Base-by-base conservation (phyloP, 2,113 vertebrate genomes). In the Trematomus loennbergii region DNA sequence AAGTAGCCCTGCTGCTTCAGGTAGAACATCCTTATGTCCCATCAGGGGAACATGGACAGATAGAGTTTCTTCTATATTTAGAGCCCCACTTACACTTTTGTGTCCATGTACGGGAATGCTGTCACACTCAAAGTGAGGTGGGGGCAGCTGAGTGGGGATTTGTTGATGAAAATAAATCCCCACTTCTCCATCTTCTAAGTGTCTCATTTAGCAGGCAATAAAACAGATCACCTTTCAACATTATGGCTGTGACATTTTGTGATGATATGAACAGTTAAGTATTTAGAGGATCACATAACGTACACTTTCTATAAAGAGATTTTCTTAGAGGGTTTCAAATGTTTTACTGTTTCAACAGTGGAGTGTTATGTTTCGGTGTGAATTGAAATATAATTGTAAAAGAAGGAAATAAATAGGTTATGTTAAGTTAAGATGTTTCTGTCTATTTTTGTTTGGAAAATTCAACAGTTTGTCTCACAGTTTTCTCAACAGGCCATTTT, bases 101-200 rank as follows among this genome's bases (percentile, higher is more conserved):
- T 87, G 67, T 70, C 93, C 93, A 89, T 94, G 74, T 94, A 94
- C 40, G 93, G 95, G 68, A 82, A 85, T 79, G 69, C 63, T 58
- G 25, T 88, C 77, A 81, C 74, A 63, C 60, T 29, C 63, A 48
- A 45, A 54, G 64, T 22, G 43, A 48, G 49, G 18, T 43, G 12
- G 45, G 36, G 70, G 50, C 85, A 83, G 85, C 79, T 76, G 83
- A 78, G 61, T 53, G 69, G 59, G 61, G 78, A 76, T 78, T 87
- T 87, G 82, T 88, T 90, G 82, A 83, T 92, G 84, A 82, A 86
- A 90, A 88, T 84, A 63, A 87, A 82, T 83, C 68, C 49, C 57
- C 33, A 62, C 65, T 63, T 81, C 62, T 33, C 25, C 66, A 70
- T 67, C 71, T 80, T 54, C 83, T 49, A 16, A 43, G 57, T 60